phyloP scores from a whole-genome alignment of 2,888 invertebrate genomes.

The Stomorhina lunata region DNA sequence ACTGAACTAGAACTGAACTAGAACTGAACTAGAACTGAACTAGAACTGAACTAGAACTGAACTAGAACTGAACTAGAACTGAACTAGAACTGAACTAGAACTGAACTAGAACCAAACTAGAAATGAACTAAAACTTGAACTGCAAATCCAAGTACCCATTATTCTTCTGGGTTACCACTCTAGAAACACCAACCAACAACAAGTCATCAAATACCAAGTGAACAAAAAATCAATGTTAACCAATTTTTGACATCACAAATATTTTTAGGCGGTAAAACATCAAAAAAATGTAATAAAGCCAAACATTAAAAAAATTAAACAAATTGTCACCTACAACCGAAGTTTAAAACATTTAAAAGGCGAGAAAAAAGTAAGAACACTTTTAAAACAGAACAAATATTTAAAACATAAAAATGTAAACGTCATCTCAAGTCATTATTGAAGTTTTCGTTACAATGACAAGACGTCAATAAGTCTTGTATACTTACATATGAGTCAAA shows the following conservation, averaged over 20 bases:
- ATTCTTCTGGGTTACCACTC: background rate
- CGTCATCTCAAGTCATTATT: constrained; percentile 52
- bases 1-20: background rate
- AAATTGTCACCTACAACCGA: constrained; percentile 77
- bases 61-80: background rate
- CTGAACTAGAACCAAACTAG: too few species aligned
- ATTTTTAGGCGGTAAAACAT: constrained; percentile 53
- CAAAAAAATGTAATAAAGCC: constrained; percentile 55
- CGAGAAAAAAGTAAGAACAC: background rate
- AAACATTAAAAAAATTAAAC: constrained; percentile 64
- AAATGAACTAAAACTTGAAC: too few species aligned
- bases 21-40: background rate
- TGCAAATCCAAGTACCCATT: too few species aligned
- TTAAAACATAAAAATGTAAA: constrained; percentile 37
- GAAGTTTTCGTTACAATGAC: constrained; percentile 8
- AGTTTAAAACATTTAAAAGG: constrained; percentile 33
- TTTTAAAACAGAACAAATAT: constrained; percentile 24
- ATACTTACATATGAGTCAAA: constrained; percentile 10
- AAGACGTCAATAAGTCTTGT: constrained; percentile 46
- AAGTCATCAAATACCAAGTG: constrained; percentile 7
- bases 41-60: background rate
- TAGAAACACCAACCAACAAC: constrained; percentile 26
- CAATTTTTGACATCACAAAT: constrained; percentile 59
- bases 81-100: background rate
- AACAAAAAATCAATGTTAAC: constrained; percentile 31